Base-by-base conservation (phyloP, 1,140 invertebrate species). In the Lysiphlebus fabarum region DNA sequence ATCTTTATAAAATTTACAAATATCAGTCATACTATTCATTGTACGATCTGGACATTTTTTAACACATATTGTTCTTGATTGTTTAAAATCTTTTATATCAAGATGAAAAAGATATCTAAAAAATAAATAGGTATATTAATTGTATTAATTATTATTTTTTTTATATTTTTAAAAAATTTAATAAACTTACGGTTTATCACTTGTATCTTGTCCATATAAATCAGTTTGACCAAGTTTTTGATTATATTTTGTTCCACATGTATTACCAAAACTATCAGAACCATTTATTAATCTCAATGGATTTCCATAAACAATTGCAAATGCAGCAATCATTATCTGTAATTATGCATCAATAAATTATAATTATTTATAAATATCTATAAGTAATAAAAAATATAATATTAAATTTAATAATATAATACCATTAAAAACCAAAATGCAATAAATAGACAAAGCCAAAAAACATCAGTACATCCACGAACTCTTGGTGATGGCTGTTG, bases 231-330 rank as follows among this genome's bases (percentile, higher is more conserved):
- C 85, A 62, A 92, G 86, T 62, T 86, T 85, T 62, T 86, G 84
- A 73, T 92, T 91, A 61, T 86, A 86, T 64, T 88, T 86, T 47
- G 90, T 86, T 26, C 93, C 93, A 79, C 95, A 98, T 37, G 91
- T 93, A 75, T 97, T 96, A n/a, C 94, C 94, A 82, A 93, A 96
- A 63, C 92, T 95, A 74, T 98, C 94, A 78, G 92, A 95, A 47
- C 95, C 94, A 83, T 95, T 92, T 59, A 95, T 88, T 6, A 96
- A 82, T 61, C 93, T 83, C 64, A 88, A 75, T 5, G 93, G 92
- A 80, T 93, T 92, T 0, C 94, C 93, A 79, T 93, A 92, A 7
- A 91, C 88, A 72, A 95, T 87, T 3, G 93, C 90, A 80, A 95
- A 95, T 7, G 86, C 87, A 10, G 92, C 91, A 62, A 96, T 90